Base-by-base conservation (phyloP, 2,113 vertebrate species). In the Cyprinodon variegatus region DNA sequence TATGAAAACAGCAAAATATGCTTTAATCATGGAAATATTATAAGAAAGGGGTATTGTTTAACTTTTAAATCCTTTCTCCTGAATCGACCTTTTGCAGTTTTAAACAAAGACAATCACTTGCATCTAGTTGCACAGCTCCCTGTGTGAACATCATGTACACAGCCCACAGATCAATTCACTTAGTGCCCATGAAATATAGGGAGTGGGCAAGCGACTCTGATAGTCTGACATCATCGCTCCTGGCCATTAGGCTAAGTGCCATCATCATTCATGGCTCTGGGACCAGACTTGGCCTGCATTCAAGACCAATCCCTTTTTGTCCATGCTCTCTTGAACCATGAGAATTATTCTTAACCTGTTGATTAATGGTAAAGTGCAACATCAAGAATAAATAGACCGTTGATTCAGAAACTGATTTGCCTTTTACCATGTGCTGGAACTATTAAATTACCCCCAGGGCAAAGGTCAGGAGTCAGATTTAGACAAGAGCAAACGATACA, bases 201-300 rank as follows among this genome's bases (percentile, higher is more conserved):
- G 88, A 91, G 83, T 83, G 87, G 89, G 86, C 77, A 72, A 82
- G 70, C 84, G 81, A 83, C 87, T 92, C 85, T 83, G 83, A 70
- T 50, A 92, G 89, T 92, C 89, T 93, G 92, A 93, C 92, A 93
- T 93, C 91, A 93, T 81, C 68, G 82, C 64, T 45, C 85, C 83
- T 10, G 41, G 80, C 89, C 87, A 93, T 93, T 93, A 92, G 90
- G 88, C 88, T 90, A 85, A 91, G 91, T 88, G 88, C 91, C 90
- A 92, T 89, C 80, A 50, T 62, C 76, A 79, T 82, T 86, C 79
- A 50, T 62, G 79, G 82, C 82, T 86, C 81, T 20, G 7, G 68
- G 64, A 74, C 67, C 57, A 66, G 53, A 53, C 75, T 80, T 62
- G 75, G 70, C 76, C 73, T 67, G 82, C 65, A 61, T 82, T 79